Conservation (phyloP, 2,888 invertebrate species). For the Patella caerulea region DNA sequence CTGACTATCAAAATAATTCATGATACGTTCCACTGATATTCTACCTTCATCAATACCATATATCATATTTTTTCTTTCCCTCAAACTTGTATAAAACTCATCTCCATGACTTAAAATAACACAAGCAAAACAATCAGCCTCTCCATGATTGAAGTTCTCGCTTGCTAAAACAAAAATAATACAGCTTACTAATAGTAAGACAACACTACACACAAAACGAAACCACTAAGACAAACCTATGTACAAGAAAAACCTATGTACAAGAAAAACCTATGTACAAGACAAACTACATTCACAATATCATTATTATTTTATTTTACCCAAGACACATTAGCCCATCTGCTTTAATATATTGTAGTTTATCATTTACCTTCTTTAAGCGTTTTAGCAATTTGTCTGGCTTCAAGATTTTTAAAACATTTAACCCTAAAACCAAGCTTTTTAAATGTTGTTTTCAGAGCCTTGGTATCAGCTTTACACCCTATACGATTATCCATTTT, state of each 20-base stretch:
- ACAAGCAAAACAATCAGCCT: constrained; percentile 86
- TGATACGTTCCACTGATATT: constrained; percentile 68
- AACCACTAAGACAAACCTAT: no score
- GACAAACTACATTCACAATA: no score
- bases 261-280: no score
- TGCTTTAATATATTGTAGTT: no score
- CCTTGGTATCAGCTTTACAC: constrained; percentile 23
- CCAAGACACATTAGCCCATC: no score
- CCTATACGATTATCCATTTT: constrained; percentile 28
- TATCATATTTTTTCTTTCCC: constrained; percentile 40
- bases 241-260: no score
- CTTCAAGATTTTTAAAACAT: constrained; percentile 26
- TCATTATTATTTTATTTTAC: no score
- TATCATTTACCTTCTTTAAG: no score
- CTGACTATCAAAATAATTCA: constrained; percentile 77
- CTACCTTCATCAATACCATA: constrained; percentile 42
- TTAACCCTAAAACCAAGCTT: constrained; percentile 34
- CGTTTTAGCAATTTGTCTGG: no score
- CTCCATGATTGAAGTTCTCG: constrained; percentile 79
- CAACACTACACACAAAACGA: no score
- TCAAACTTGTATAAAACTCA: constrained; percentile 74
- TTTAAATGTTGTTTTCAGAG: constrained; percentile 29
- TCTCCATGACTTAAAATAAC: constrained; percentile 92
- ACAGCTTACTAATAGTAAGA: no score
- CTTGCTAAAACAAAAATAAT: not conserved